Base-by-base conservation (phyloP, 2,113 vertebrate species). In the Chamaea fasciata region DNA sequence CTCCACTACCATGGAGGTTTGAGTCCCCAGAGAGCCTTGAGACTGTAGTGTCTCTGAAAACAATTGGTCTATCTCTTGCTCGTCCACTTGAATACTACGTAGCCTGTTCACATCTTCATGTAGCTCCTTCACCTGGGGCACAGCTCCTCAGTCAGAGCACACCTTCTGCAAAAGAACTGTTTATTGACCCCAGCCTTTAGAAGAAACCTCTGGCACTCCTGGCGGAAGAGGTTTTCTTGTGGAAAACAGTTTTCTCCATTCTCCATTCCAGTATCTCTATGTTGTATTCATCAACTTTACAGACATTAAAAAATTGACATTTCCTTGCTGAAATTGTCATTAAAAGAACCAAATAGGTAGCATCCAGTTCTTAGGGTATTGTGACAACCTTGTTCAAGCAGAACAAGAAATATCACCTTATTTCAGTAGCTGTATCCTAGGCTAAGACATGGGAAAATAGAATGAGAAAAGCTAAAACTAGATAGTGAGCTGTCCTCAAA, bases 41-140 rank as follows among this genome's bases (percentile, higher is more conserved):
- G 35, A 16, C 31, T 42, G 13, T 4, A 17, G 21, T 6, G 7
- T 21, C 21, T 50, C 62, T 59, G 52, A 21, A 85, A 59, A 35
- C 3, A 42, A 21, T 6, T 49, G 10, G 7, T 49, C 21, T 30
- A 1, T 21, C 24, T 85, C 71, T 59, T 31, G 20, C 16, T 16
- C 2, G 0, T 59, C 57, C 1, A 0, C 26, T 68, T 0, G 0
- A 59, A 10, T 27, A 22, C 31, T 50, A 9, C 0, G 0, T 18
- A 50, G 31, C 9, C 37, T 44, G 21, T 50, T 68, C 44, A 22
- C 13, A 10, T 31, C 26, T 49, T 59, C 62, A 44, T 42, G 35
- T 26, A 57, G 35, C 35, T 50, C 52, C 71, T 57, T 42, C 14
- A 11, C 35, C 10, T 57, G 35, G 16, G 24, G 6, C 24, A 59